Conservation (phyloP, 2,113 vertebrate species). For the Thomomys bottae region DNA sequence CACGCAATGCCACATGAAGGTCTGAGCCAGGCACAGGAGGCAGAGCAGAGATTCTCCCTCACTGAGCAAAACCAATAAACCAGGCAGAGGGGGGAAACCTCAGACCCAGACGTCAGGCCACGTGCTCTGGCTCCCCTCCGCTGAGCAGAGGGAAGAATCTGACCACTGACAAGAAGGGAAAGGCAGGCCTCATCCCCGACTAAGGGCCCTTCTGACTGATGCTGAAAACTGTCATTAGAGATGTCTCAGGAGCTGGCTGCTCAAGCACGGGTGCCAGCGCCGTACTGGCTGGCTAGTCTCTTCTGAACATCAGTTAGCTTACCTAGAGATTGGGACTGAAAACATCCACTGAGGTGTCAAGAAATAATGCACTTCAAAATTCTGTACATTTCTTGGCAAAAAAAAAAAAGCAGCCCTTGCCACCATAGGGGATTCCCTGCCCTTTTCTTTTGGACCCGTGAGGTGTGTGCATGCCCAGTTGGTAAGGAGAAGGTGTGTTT, state of each 20-base stretch:
- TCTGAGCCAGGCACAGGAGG: background rate
- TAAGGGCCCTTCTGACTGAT: too few relatives aligned
- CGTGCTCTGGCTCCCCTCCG: background rate
- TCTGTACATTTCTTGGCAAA: background rate
- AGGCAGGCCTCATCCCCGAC: background rate
- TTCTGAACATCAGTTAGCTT: background rate
- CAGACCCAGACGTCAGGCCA: background rate
- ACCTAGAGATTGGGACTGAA: background rate
- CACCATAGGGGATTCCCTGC: background rate
- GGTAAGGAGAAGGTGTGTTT: background rate
- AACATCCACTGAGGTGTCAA: background rate
- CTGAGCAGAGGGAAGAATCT: background rate
- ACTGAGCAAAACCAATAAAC: background rate
- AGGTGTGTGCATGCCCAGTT: background rate
- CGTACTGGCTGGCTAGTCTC: background rate
- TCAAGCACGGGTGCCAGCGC: background rate
- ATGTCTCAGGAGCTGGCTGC: background rate
- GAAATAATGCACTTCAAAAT: rapidly evolving
- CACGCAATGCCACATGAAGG: rapidly evolving
- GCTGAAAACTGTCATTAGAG: background rate
- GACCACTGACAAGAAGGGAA: background rate
- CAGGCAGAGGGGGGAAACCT: background rate
- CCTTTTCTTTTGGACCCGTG: background rate
- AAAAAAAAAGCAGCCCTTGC: background rate
- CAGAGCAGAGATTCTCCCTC: background rate